These are phyloP conservation scores for Acanthosoma haemorrhoidale DNA, from an alignment of 2,888 invertebrate genomes.

Conservation along the genomic window DNA sequence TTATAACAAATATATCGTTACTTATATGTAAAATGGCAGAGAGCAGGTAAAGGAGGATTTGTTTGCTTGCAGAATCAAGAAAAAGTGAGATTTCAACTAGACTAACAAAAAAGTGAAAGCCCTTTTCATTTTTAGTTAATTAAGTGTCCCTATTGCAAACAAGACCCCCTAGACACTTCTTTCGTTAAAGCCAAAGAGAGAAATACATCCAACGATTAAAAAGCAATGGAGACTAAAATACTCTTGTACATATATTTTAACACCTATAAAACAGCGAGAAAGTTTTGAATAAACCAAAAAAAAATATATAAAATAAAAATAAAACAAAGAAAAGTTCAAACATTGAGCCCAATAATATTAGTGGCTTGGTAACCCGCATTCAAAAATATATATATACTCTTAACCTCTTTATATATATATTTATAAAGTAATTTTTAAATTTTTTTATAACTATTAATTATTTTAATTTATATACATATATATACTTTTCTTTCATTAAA, in stretches of 20 bases:
- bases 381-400: constrained; percentile 34
- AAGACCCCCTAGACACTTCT: not conserved
- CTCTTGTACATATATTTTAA: constrained; percentile 4
- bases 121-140: constrained; percentile 15
- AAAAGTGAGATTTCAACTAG: constrained; percentile 15
- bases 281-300: constrained; percentile 11
- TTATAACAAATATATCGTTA: not conserved
- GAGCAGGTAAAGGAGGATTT: not conserved
- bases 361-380: constrained; percentile 38
- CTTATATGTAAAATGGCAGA: not conserved
- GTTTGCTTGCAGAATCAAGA: not conserved
- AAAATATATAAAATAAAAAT: not conserved
- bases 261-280: constrained; percentile 23
- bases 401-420: constrained; percentile 29
- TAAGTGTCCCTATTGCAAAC: not conserved
- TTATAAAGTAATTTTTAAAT: constrained; percentile 19
- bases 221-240: constrained; percentile 11
- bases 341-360: constrained; percentile 29
- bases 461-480: constrained; percentile 29
- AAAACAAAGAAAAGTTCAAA: constrained; percentile 8
- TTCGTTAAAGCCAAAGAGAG: not conserved
- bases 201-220: constrained; percentile 7
- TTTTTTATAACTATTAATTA: constrained; percentile 25
- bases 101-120: constrained; percentile 23
- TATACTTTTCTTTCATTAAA: constrained; percentile 22